Base-by-base conservation (phyloP, 1,140 invertebrate species). In the Euborellia annulipes region DNA sequence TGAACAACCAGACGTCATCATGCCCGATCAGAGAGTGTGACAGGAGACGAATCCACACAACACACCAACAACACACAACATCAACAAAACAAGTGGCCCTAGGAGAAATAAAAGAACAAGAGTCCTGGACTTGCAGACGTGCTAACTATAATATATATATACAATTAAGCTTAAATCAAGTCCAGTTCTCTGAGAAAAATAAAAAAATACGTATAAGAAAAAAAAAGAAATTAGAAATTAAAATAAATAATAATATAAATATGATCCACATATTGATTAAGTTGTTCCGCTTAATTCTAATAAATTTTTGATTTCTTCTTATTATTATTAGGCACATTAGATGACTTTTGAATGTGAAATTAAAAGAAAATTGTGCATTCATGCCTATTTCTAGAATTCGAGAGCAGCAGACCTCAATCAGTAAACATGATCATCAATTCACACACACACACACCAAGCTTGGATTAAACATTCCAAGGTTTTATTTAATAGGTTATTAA, bases 351-450 rank as follows among this genome's bases (percentile, higher is more conserved):
- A 27, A 27, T 27, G 11, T 11, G 11, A 6, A 6, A 27, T 27
- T 27, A 27, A 14, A 41, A 4, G 14, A 27, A 21, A 41, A 41
- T 41, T 22, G 40, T 19, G 19, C 16, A 41, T 14, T 22, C 36
- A 16, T 37, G n/a, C 17, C 36, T 37, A 32, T n/a, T n/a, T 18
- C 36, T 37, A 37, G 17, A 6, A n/a, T 37, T 37, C 36, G n/a
- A 37, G n/a, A 18, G n/a, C 17, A 37, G n/a, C 17, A 16, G n/a
- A 7, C 36, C 17, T 18, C n/a, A 37, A n/a, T 6, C 17, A 16
- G n/a, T 7, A 37, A 37, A 37, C n/a, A 18, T 37, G n/a, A 16
- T n/a, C 36, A 57, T 22, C 48, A 52, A 19, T 7, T 19, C n/a
- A 38, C 4, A 38, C 7, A 38, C 4, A 6, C 18, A 14, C 4